These are phyloP conservation scores for Anthopleura xanthogrammica DNA, from an alignment of 92 coral and sea anemone genomes.

Conservation along the genomic window DNA sequence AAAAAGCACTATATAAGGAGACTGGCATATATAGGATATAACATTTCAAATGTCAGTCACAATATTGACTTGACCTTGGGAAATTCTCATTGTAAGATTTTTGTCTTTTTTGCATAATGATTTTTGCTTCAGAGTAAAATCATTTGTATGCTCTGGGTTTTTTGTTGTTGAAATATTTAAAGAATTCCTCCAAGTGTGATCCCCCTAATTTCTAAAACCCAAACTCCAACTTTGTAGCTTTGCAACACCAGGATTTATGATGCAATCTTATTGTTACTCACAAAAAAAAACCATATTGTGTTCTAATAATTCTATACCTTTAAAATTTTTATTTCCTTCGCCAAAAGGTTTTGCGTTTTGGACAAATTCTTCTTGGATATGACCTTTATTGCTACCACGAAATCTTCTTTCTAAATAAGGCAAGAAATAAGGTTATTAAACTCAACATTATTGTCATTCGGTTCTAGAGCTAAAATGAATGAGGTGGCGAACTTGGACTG, in stretches of 20 bases:
- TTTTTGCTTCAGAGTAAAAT: neutral
- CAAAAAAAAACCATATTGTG: neutral
- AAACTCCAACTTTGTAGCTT: neutral
- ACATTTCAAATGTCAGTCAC: neutral
- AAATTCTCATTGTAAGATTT: neutral
- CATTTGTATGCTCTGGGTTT: neutral
- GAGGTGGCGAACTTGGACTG: neutral
- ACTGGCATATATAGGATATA: neutral
- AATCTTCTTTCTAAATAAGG: conserved; percentile 74
- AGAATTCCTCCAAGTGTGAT: neutral
- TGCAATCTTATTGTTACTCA: neutral
- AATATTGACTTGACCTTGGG: neutral
- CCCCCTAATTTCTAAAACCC: too few relatives aligned
- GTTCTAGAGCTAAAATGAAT: neutral
- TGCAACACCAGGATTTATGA: neutral
- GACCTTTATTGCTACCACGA: conserved; percentile 89
- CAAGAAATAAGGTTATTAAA: neutral
- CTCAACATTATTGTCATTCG: too few relatives aligned
- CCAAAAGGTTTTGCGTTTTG: conserved; percentile 90
- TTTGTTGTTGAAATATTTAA: neutral
- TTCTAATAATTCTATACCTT: conserved; percentile 54
- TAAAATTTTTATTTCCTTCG: conserved; percentile 91
- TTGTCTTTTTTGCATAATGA: neutral
- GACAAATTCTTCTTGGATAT: conserved; percentile 94
- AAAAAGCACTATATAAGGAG: neutral